Base-by-base conservation (phyloP, 2,113 vertebrate species). In the Dasyornis broadbenti region DNA sequence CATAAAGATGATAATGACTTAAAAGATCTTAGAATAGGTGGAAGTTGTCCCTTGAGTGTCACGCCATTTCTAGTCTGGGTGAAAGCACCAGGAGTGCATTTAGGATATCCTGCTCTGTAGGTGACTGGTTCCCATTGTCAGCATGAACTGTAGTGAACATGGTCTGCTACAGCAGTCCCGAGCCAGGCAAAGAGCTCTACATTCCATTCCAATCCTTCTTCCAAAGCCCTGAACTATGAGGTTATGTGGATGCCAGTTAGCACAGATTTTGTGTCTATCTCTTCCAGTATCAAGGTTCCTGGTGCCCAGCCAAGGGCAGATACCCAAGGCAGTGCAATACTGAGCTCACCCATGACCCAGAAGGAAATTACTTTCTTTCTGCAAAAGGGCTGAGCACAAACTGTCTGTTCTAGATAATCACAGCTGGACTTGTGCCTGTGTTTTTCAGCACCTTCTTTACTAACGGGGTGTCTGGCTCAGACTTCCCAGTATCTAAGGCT, bases 331-430 rank as follows among this genome's bases (percentile, higher is more conserved):
- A 75, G 40, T 10, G 33, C 20, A 79, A 39, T n/a, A n/a, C 15
- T 73, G 70, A 88, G n/a, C n/a, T 90, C 56, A 64, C 24, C 24
- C 2, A 1, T 42, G 60, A 82, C 52, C 40, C 53, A 88, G 53
- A 54, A 79, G 44, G 26, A 84, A 84, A 93, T 33, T 49, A 18
- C 33, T 91, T 91, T 35, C n/a, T 84, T 75, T 80, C 49, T 76
- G 31, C 61, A 64, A 73, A 72, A 54, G 44, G 13, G 15, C 21
- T 85, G 57, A 64, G 44, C 27, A 23, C 0, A 28, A 64, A 40
- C 14, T n/a, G 17, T 33, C 47, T 61, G 2, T 80, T 24, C 30
- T 28, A 52, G 35, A 72, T 44, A 61, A 85, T 47, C 52, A 73
- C 23, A 68, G 12, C 39, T 56, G 35, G 33, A n/a, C 44, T 90